Evolutionary conservation across 2,113 vertebrate genomes (phyloP).

Genomic region (Pteronura brasiliensis): DNA sequence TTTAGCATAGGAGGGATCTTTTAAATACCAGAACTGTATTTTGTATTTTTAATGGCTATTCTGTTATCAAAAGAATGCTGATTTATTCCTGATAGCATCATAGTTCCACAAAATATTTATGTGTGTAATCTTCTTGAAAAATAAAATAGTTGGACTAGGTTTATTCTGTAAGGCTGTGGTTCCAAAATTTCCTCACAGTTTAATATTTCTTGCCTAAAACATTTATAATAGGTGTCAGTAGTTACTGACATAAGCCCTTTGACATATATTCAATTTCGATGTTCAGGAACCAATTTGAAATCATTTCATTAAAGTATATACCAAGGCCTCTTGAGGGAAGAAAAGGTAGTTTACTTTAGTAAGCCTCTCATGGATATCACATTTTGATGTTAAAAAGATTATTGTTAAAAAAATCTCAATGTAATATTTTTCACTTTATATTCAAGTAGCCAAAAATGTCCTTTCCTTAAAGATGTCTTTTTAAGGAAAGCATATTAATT

Average conservation of each 20-base stretch:
- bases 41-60: neutral
- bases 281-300: neutral
- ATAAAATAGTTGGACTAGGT: neutral
- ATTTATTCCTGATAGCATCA: neutral
- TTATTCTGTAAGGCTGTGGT: neutral
- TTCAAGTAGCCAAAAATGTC: constrained; percentile 17
- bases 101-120: neutral
- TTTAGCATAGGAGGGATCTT: neutral
- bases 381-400: neutral
- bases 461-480: constrained; percentile 9
- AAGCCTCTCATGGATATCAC: neutral
- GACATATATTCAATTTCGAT: neutral
- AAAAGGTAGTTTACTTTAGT: neutral
- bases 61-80: constrained; percentile 11
- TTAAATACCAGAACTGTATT: constrained; percentile 14
- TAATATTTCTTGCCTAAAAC: constrained; percentile 25
- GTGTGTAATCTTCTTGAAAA: neutral
- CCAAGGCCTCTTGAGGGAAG: neutral
- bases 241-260: neutral
- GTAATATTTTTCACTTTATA: constrained; percentile 16
- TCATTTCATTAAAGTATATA: constrained; percentile 15
- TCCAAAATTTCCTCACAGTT: constrained; percentile 19
- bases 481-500: neutral
- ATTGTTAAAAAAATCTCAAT: neutral
- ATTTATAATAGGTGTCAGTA: neutral